These are phyloP conservation scores for Epinephelus awoara DNA, from an alignment of 2,797 vertebrate genomes.

Conservation along the genomic window DNA sequence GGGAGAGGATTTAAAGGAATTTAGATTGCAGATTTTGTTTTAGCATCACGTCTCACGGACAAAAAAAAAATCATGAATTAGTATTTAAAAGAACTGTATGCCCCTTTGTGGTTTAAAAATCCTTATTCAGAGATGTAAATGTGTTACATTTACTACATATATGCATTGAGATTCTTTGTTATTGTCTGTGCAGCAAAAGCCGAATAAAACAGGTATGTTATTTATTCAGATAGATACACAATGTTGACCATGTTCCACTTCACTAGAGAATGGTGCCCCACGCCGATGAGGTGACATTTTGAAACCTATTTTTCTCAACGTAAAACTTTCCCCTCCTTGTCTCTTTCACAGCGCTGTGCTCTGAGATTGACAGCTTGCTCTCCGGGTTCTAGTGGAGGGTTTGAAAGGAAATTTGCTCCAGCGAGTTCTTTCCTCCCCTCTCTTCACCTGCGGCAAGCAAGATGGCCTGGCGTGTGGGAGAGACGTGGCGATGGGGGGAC, in stretches of 20 bases:
- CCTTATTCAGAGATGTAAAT: not conserved
- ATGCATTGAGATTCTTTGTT: conserved; percentile 28
- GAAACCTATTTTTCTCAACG: conserved; percentile 82
- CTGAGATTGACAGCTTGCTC: conserved; percentile 85
- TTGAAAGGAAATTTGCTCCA: conserved; percentile 83
- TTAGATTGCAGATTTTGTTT: not conserved
- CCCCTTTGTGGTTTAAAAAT: not conserved
- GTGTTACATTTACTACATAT: conserved; percentile 5
- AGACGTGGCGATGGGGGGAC: conserved; percentile 65
- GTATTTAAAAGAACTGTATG: not conserved
- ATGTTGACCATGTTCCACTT: conserved; percentile 75
- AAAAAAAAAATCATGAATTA: not conserved
- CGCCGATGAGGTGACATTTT: conserved; percentile 82
- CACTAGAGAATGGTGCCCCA: conserved; percentile 59
- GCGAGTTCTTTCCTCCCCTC: conserved; percentile 73
- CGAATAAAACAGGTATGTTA: conserved; percentile 61
- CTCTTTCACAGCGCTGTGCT: conserved; percentile 75
- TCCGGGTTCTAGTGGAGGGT: conserved; percentile 69
- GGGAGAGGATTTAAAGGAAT: conserved; percentile 9
- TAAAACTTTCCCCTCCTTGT: conserved; percentile 77
- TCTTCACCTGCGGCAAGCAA: conserved; percentile 82
- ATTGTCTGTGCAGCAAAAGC: conserved; percentile 29
- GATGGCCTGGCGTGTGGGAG: conserved; percentile 74
- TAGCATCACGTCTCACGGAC: not conserved
- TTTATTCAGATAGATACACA: conserved; percentile 70